Conservation (phyloP, 2,888 invertebrate genomes). For the Drosophila kokeensis region DNA sequence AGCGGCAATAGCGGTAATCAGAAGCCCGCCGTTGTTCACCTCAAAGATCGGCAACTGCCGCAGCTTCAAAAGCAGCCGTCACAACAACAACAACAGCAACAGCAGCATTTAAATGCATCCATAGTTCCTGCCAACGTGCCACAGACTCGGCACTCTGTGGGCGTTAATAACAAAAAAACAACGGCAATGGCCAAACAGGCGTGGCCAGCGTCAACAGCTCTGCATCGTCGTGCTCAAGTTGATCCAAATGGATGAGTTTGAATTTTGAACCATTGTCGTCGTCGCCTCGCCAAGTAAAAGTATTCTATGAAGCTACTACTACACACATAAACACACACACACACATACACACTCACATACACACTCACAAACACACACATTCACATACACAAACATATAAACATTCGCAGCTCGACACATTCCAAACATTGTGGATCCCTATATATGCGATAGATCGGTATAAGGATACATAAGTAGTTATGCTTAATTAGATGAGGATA, state of each 20-base stretch:
- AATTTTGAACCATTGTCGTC: constrained; percentile 17
- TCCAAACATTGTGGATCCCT: constrained; percentile 60
- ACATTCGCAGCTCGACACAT: constrained; percentile 78
- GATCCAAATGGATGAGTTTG: constrained; percentile 84
- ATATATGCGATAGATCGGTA: constrained; percentile 34
- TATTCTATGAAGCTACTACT: constrained; percentile 72
- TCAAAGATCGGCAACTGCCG: constrained; percentile 22
- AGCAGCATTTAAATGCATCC: constrained; percentile 60
- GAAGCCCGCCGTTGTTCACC: background rate
- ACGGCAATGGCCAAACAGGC: constrained; percentile 59
- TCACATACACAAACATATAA: constrained; percentile 15
- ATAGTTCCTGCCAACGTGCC: constrained; percentile 82
- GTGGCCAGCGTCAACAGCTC: constrained; percentile 61
- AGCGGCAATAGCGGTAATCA: background rate
- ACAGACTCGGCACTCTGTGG: constrained; percentile 52
- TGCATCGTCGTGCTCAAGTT: constrained; percentile 83
- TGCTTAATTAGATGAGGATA: constrained; percentile 42
- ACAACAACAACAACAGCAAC: constrained; percentile 27
- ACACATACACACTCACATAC: constrained; percentile 24
- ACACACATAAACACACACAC: constrained; percentile 17
- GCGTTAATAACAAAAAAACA: constrained; percentile 56
- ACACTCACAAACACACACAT: constrained; percentile 21
- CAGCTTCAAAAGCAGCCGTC: constrained; percentile 7
- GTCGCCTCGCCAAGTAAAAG: constrained; percentile 58
- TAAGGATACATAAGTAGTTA: constrained; percentile 42